phyloP scores from a whole-genome alignment of 2,113 vertebrate genomes.

The Pagrus major region DNA sequence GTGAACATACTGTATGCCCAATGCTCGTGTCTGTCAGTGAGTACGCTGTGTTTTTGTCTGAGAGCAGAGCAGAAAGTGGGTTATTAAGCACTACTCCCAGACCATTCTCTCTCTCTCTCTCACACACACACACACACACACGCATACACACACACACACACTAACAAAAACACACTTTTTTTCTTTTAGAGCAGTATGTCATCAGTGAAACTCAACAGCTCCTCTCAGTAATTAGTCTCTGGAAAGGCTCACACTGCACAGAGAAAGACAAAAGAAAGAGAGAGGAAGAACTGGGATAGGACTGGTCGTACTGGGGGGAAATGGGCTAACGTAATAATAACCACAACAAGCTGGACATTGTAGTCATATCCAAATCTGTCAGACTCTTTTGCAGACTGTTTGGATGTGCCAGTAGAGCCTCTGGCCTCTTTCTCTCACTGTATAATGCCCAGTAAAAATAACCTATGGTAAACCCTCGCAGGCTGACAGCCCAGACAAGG shows the following conservation, averaged over 20 bases:
- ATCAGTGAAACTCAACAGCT: conserved; percentile 47
- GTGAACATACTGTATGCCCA: neutral
- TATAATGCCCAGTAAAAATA: neutral
- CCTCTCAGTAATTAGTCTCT: conserved; percentile 67
- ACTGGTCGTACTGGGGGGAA: neutral
- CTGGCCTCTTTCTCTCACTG: neutral
- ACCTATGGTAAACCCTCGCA: neutral
- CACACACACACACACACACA: neutral
- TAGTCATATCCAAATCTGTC: conserved; percentile 21
- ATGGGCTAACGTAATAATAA: conserved; percentile 16
- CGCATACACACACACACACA: neutral
- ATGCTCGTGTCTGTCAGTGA: conserved; percentile 29
- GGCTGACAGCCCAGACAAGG: neutral
- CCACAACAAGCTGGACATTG: conserved; percentile 33
- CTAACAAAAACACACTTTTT: conserved; percentile 22
- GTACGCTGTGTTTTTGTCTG: conserved; percentile 51
- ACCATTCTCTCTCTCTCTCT: neutral
- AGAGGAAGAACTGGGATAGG: neutral
- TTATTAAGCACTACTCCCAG: conserved; percentile 45
- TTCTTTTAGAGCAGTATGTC: conserved; percentile 39
- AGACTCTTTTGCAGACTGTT: conserved; percentile 8
- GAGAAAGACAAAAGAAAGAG: conserved; percentile 4
- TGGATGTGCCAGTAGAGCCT: conserved; percentile 6
- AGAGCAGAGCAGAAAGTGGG: conserved; percentile 46
- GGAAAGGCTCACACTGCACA: conserved; percentile 22